Evolutionary conservation across 2,888 invertebrate genomes (phyloP).

Genomic region (Physocephala rufipes): DNA sequence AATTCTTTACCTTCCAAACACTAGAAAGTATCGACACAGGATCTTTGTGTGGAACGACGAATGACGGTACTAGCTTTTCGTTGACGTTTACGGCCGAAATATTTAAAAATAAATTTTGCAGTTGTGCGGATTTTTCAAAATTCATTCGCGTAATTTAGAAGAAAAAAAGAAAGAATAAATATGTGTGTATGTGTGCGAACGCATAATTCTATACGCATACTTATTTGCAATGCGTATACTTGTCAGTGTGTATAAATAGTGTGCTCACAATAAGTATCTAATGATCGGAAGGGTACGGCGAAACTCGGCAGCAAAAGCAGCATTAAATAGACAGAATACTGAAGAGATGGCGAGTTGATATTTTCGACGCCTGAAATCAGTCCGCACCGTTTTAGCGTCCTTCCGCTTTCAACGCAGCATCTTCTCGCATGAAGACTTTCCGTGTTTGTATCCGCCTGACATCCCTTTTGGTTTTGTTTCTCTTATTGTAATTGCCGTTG

Average conservation of each 20-base stretch:
- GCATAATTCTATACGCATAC: too few species aligned
- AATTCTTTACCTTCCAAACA: not conserved
- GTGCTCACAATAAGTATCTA: slow-evolving; percentile 8
- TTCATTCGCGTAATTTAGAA: slow-evolving; percentile 8
- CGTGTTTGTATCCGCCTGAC: too few species aligned
- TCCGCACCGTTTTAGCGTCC: not conserved
- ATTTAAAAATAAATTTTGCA: slow-evolving; percentile 16
- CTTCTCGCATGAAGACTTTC: not conserved
- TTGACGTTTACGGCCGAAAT: slow-evolving; percentile 12
- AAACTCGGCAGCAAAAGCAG: not conserved
- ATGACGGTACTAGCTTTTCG: not conserved
- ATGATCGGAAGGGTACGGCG: not conserved
- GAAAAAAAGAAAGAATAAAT: not conserved
- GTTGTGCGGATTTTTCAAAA: slow-evolving; percentile 33
- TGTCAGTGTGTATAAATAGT: not conserved
- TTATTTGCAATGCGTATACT: too few species aligned
- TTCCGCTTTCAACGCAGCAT: not conserved
- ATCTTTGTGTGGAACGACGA: not conserved
- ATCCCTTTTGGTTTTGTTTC: too few species aligned
- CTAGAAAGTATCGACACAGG: not conserved
- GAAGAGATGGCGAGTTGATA: not conserved
- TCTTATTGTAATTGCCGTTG: too few species aligned
- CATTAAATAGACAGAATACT: not conserved
- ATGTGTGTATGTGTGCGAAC: too few species aligned
- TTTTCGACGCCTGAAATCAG: not conserved